A percentile compares a stretch with the other conserved stretches of the same genome.
These are phyloP conservation scores for Priocnemis perturbator DNA, from an alignment of 2,888 invertebrate species.

Conservation along the genomic window DNA sequence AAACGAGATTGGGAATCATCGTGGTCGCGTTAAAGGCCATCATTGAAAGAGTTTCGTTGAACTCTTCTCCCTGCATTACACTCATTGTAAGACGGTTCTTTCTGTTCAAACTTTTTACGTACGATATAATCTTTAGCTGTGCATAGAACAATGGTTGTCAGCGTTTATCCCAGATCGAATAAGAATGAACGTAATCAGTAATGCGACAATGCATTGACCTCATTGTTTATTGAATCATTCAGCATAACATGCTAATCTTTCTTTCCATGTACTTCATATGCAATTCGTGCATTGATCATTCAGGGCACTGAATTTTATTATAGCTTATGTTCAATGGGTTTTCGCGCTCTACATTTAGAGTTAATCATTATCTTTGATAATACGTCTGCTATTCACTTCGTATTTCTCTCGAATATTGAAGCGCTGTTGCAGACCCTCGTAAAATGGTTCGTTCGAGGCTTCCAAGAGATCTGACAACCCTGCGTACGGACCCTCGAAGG, in stretches of 20 bases:
- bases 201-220: constrained; percentile 32
- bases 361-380: too few species aligned
- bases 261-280: too few species aligned
- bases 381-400: too few species aligned
- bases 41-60: constrained; percentile 47
- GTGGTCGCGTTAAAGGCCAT: constrained; percentile 36
- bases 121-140: background rate
- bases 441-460: constrained; percentile 4
- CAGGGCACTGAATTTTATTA: too few species aligned
- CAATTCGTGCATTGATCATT: too few species aligned
- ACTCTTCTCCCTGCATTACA: constrained; percentile 27
- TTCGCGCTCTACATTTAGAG: too few species aligned
- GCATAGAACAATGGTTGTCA: too few species aligned
- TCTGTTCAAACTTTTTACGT: background rate
- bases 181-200: constrained; percentile 1
- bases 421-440: constrained; percentile 37
- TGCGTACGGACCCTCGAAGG: constrained; percentile 33
- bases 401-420: background rate
- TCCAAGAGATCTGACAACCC: constrained; percentile 40
- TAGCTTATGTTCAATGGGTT: too few species aligned
- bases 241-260: background rate
- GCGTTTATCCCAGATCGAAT: constrained; percentile 16
- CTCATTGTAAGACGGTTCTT: too few species aligned
- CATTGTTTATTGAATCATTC: constrained; percentile 30
- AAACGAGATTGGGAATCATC: constrained; percentile 27